Evolutionary conservation across 2,113 vertebrate genomes (phyloP).

Genomic region (Tachycineta bicolor): DNA sequence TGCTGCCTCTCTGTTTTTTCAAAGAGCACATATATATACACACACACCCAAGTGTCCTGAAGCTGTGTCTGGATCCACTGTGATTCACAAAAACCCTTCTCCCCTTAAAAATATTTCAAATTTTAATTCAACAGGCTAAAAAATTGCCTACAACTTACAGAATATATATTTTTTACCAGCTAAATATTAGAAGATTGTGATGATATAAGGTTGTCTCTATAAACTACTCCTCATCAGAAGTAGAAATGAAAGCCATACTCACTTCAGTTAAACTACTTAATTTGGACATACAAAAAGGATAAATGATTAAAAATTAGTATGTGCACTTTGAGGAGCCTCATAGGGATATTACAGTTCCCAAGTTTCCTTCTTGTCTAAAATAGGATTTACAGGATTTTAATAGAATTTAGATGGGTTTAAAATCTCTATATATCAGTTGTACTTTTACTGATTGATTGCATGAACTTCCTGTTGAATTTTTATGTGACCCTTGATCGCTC

Average conservation of each 20-base stretch:
- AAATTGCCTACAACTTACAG: not conserved
- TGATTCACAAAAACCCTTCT: not conserved
- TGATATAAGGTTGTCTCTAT: constrained; percentile 38
- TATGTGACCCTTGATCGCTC: constrained; percentile 75
- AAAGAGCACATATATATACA: not conserved
- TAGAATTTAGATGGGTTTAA: constrained; percentile 77
- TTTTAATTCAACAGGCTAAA: not conserved
- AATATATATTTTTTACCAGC: not conserved
- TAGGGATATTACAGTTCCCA: constrained; percentile 62
- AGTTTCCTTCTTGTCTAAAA: constrained; percentile 69
- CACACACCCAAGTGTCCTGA: not conserved
- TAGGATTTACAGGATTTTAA: constrained; percentile 76
- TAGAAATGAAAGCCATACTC: constrained; percentile 41
- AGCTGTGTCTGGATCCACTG: not conserved
- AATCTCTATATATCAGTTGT: constrained; percentile 69
- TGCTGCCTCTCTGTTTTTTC: not conserved
- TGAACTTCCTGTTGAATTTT: constrained; percentile 81
- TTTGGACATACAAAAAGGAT: constrained; percentile 62
- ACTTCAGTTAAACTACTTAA: constrained; percentile 55
- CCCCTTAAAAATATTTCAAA: not conserved
- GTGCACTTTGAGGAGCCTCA: constrained; percentile 58
- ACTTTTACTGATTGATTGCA: constrained; percentile 72
- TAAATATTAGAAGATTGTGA: not conserved
- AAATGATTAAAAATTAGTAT: constrained; percentile 72
- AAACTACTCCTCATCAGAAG: constrained; percentile 40